phyloP scores from a whole-genome alignment of 2,797 vertebrate species.

The Ceyx erithaca region DNA sequence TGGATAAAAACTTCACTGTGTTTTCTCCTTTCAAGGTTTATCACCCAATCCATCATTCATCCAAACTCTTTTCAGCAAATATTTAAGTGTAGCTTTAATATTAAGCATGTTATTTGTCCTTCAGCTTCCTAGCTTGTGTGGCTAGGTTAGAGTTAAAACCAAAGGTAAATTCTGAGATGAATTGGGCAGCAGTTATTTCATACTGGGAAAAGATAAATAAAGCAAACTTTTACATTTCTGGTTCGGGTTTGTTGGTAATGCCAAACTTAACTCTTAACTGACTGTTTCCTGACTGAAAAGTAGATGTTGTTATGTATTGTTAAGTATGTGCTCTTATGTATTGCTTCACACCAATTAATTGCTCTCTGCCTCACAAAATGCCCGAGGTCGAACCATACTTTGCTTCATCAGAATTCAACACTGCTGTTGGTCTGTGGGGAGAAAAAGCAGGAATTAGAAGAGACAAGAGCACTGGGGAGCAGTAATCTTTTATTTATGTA shows the following conservation, averaged over 20 bases:
- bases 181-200: not conserved
- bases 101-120: not conserved
- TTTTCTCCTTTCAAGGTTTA: not conserved
- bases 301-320: not conserved
- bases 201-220: not conserved
- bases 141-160: not conserved
- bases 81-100: not conserved
- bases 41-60: not conserved
- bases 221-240: not conserved
- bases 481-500: constrained; percentile 70
- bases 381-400: constrained; percentile 50
- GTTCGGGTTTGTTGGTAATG: not conserved
- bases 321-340: not conserved
- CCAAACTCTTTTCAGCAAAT: not conserved
- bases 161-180: not conserved
- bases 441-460: constrained; percentile 49
- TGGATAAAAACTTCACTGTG: not conserved
- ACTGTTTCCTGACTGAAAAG: not conserved
- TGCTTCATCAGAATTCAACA: constrained; percentile 55
- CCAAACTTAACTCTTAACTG: not conserved
- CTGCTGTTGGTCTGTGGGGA: constrained; percentile 47
- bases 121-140: not conserved
- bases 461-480: constrained; percentile 51
- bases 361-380: constrained; percentile 54
- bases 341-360: constrained; percentile 46